A percentile compares a stretch with the other conserved stretches of the same genome.
These are phyloP conservation scores for Anguilla pacifica DNA, from an alignment of 2,797 vertebrate species.

Conservation along the genomic window DNA sequence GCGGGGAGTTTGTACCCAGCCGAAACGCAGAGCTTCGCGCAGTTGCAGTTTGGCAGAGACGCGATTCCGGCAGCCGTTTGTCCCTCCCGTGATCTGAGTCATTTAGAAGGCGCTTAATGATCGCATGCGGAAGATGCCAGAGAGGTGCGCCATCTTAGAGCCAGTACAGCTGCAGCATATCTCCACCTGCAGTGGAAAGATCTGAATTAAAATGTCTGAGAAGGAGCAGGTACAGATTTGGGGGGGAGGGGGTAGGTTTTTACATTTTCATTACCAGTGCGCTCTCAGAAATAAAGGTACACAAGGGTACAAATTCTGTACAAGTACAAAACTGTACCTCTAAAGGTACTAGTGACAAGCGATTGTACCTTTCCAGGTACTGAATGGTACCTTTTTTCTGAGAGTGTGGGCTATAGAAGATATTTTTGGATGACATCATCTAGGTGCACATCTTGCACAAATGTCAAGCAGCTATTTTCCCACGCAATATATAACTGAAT, in stretches of 20 bases:
- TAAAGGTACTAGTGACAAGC: too few species aligned
- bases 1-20: background rate
- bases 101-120: constrained; percentile 20
- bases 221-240: background rate
- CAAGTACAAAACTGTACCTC: too few species aligned
- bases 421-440: background rate
- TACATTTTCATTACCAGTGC: background rate
- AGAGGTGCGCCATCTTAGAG: background rate
- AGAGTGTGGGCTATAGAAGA: background rate
- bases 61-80: background rate
- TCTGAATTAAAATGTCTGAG: background rate
- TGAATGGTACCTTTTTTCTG: too few species aligned
- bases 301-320: too few species aligned
- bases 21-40: background rate
- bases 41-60: background rate
- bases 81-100: background rate
- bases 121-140: background rate
- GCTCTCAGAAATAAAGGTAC: too few species aligned
- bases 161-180: background rate
- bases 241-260: background rate
- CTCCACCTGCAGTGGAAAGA: background rate
- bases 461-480: background rate
- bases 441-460: background rate
- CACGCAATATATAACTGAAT: background rate
- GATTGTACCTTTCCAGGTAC: too few species aligned